Percentiles rank a stretch among this genome's conserved stretches.
Evolutionary conservation across 2,888 invertebrate genomes (phyloP).

Genomic region (Eulithis testata): DNA sequence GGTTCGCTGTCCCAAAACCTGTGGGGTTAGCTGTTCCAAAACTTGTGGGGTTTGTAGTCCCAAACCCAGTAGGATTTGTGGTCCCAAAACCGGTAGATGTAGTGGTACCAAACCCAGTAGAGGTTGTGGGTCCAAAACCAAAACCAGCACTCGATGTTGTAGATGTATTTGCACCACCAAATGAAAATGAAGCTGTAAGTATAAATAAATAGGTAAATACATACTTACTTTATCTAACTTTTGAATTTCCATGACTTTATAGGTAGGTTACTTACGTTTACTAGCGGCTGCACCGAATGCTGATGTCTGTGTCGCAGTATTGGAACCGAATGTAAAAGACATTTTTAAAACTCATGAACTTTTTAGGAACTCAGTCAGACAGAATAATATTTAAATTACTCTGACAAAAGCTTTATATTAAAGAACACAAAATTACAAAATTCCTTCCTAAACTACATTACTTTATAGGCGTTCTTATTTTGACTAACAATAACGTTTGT

Average conservation of each 20-base stretch:
- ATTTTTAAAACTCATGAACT: constrained; percentile 44
- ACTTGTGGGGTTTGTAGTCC: constrained; percentile 42
- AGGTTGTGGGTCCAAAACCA: constrained; percentile 75
- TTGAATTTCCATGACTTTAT: no score
- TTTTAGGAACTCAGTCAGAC: no score
- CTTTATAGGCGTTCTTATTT: no score
- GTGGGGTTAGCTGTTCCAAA: constrained; percentile 65
- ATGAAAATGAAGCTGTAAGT: constrained; percentile 73
- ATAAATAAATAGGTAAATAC: background rate
- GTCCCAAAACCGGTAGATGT: constrained; percentile 64
- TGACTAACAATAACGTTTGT: no score
- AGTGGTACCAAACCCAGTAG: constrained; percentile 49
- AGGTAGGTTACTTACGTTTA: constrained; percentile 78
- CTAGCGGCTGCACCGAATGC: constrained; percentile 77
- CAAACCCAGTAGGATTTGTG: constrained; percentile 60
- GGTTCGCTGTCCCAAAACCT: constrained; percentile 60
- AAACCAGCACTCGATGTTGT: constrained; percentile 79
- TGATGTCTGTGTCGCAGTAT: constrained; percentile 63
- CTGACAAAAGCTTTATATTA: no score
- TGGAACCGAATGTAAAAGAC: constrained; percentile 75
- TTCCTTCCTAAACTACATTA: no score
- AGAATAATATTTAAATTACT: no score
- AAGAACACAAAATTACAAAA: no score
- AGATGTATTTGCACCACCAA: constrained; percentile 81
- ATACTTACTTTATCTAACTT: background rate